Base-by-base conservation (phyloP, 2,113 vertebrate species). In the Corynorhinus townsendii region DNA sequence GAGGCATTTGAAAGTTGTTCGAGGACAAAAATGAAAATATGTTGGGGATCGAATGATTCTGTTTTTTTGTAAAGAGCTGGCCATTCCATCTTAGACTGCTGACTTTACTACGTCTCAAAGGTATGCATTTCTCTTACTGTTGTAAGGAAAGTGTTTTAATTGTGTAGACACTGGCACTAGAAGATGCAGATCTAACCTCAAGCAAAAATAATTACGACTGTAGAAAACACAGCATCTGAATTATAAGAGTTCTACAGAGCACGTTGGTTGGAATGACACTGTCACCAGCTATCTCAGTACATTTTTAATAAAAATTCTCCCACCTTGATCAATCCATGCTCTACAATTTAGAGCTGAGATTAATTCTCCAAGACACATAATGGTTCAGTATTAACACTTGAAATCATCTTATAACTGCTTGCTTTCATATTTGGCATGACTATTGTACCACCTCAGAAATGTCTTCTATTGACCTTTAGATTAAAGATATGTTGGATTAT, bases 401-500 rank as follows among this genome's bases (percentile, higher is more conserved):
- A 98, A 98, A 98, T 95, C 88, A 45, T 98, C 97, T 98, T 96
- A 97, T 95, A 98, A 98, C 97, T 94, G 88, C 96, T 98, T 98
- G 95, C 96, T 98, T 98, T 98, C 95, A 81, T 96, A 97, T 98
- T 97, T 98, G 96, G 97, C 79, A 52, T 96, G 97, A 98, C 95
- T 97, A 97, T 97, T 97, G 96, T 97, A 97, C 96, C 68, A 95
- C 94, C 97, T 96, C 91, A 97, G 97, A 98, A 98, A 97, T 96
- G 86, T 89, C 91, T 98, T 98, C 98, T 98, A 97, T 98, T 98
- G 98, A 98, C 98, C 97, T 98, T 98, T 98, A 97, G 97, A 98
- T 98, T 97, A 98, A 98, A 98, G 98, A 97, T 98, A 97, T 97
- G 96, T 98, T 98, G 97, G 96, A 98, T 98, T 98, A 98, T 97